phyloP scores from a whole-genome alignment of 2,797 vertebrate species.

The Rousettus madagascariensis region DNA sequence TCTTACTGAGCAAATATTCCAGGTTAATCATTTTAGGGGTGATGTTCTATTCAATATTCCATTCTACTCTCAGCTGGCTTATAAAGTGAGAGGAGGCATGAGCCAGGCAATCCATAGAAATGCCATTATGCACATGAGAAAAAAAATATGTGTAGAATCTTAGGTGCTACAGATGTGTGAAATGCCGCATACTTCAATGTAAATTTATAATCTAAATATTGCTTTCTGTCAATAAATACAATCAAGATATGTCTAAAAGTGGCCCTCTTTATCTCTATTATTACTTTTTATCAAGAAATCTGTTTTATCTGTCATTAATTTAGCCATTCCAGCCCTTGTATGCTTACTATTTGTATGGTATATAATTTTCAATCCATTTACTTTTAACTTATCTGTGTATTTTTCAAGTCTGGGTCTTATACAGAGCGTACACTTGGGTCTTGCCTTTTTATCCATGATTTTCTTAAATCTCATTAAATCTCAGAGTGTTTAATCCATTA shows the following conservation, averaged over 20 bases:
- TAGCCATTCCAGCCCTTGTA: neutral
- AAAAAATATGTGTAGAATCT: neutral
- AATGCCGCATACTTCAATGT: neutral
- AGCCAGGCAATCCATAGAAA: neutral
- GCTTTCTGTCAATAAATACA: neutral
- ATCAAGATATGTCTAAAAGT: neutral
- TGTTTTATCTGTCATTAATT: neutral
- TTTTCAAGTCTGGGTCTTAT: neutral
- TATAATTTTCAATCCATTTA: neutral
- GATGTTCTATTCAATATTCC: neutral
- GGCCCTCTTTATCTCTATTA: neutral
- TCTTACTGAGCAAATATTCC: neutral
- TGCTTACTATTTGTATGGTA: neutral
- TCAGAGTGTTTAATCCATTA: neutral
- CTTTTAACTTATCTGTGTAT: neutral
- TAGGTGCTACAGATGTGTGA: neutral
- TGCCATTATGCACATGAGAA: neutral
- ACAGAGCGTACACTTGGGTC: neutral
- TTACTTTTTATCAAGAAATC: neutral
- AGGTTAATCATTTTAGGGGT: neutral
- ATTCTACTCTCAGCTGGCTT: neutral
- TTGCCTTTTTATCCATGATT: neutral
- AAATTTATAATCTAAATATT: neutral
- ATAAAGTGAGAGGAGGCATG: neutral
- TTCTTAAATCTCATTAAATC: no score